A percentile compares a stretch with the other conserved stretches of the same genome.
Conservation (phyloP, 2,888 invertebrate species). For the Coronaproctus castanopsis region DNA sequence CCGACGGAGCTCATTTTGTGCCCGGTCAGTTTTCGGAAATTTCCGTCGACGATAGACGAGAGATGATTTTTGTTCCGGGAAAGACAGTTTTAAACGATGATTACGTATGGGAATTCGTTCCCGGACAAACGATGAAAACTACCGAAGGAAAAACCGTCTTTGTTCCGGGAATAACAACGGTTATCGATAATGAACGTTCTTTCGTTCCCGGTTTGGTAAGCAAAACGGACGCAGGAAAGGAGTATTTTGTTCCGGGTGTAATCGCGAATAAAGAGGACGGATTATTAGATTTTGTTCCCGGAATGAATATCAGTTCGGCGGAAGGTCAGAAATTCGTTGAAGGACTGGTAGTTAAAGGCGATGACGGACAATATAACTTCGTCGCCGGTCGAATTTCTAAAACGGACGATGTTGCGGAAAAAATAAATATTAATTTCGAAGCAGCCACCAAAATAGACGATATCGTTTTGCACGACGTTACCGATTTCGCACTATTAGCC, state of each 20-base stretch:
- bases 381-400: conserved; percentile 35
- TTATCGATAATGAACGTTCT: conserved; percentile 35
- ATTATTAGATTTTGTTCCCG: conserved; percentile 43
- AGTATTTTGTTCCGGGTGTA: conserved; percentile 42
- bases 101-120: conserved; percentile 40
- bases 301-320: conserved; percentile 39
- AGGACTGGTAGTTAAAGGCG: conserved; percentile 40
- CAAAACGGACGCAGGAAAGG: conserved; percentile 44
- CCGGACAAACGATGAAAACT: conserved; percentile 50
- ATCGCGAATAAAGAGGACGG: conserved; percentile 33
- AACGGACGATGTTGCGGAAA: conserved; percentile 15
- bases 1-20: conserved; percentile 40
- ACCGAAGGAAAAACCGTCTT: conserved; percentile 46
- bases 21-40: conserved; percentile 35
- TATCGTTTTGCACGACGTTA: conserved; percentile 5
- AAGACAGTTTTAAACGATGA: conserved; percentile 48
- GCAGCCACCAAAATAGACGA: not conserved
- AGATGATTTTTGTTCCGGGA: conserved; percentile 51
- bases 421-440: not conserved
- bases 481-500: conserved; percentile 12
- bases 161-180: conserved; percentile 56
- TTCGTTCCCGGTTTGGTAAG: conserved; percentile 58
- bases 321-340: conserved; percentile 42
- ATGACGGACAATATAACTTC: conserved; percentile 36
- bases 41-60: conserved; percentile 26